Conservation (phyloP, 1,140 invertebrate species). For the Diploscapter pachys region DNA sequence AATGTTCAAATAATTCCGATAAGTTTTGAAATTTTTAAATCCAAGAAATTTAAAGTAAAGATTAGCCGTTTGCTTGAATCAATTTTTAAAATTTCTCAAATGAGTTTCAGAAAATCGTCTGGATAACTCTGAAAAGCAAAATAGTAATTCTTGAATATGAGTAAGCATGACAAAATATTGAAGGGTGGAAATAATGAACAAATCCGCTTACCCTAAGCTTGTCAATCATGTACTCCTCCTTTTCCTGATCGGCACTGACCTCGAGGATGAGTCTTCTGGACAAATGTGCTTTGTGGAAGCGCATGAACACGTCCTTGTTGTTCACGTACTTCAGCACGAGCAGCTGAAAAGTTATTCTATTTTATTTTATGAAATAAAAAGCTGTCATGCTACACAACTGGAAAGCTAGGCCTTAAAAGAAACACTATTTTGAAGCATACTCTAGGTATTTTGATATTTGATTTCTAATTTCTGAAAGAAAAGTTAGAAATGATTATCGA, state of each 20-base stretch:
- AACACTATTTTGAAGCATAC: too few relatives aligned
- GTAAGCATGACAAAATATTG: too few relatives aligned
- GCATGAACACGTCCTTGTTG: constrained; percentile 99
- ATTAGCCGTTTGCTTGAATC: too few relatives aligned
- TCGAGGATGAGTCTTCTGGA: constrained; percentile 90
- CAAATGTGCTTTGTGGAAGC: constrained; percentile 85
- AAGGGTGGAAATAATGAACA: neutral
- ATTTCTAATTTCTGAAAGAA: constrained; percentile 1
- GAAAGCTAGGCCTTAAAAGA: too few relatives aligned
- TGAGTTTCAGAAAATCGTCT: too few relatives aligned
- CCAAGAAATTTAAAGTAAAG: too few relatives aligned
- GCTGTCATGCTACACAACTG: neutral
- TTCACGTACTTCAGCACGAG: constrained; percentile 97
- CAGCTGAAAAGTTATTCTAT: constrained; percentile 65
- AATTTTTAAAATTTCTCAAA: too few relatives aligned
- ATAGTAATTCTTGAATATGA: too few relatives aligned
- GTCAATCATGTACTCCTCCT: constrained; percentile 97
- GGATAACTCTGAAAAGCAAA: too few relatives aligned
- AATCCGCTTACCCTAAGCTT: constrained; percentile 62
- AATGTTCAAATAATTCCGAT: neutral
- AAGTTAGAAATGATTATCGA: neutral
- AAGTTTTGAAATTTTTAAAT: too few relatives aligned
- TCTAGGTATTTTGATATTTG: too few relatives aligned
- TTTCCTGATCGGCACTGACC: constrained; percentile 94
- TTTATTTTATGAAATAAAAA: neutral